Conservation (phyloP, 2,113 vertebrate species). For the Megaleporinus macrocephalus region DNA sequence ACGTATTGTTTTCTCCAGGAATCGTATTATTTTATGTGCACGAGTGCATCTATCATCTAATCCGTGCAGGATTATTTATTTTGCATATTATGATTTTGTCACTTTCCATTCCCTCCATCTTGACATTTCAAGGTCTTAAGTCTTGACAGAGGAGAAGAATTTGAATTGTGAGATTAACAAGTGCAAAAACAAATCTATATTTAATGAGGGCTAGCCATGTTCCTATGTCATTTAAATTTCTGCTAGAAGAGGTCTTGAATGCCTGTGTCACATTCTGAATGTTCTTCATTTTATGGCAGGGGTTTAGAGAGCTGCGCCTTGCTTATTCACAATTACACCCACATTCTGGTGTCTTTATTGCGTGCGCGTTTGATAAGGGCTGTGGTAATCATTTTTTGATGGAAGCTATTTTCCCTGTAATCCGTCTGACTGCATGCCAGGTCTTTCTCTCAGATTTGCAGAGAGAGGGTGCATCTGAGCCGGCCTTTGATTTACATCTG, state of each 20-base stretch:
- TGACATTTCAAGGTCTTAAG: constrained; percentile 38
- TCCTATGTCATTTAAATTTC: constrained; percentile 25
- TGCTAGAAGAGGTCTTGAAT: constrained; percentile 11
- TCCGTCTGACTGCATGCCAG: constrained; percentile 62
- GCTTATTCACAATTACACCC: constrained; percentile 64
- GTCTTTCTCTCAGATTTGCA: constrained; percentile 56
- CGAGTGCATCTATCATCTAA: constrained; percentile 10
- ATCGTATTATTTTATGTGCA: constrained; percentile 25
- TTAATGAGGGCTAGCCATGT: constrained; percentile 41
- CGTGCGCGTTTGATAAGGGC: constrained; percentile 62
- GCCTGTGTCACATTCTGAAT: background rate
- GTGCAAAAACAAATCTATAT: constrained; percentile 46
- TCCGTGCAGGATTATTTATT: constrained; percentile 40
- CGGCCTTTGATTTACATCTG: constrained; percentile 64
- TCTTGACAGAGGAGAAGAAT: constrained; percentile 38
- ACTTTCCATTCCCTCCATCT: constrained; percentile 2
- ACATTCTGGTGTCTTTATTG: constrained; percentile 59
- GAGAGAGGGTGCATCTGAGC: constrained; percentile 43
- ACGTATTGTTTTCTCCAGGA: constrained; percentile 22
- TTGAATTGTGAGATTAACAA: constrained; percentile 49
- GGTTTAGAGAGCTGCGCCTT: constrained; percentile 35
- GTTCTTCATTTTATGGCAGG: constrained; percentile 21
- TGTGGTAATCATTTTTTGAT: constrained; percentile 64
- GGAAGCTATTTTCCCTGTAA: constrained; percentile 65
- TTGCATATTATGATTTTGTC: constrained; percentile 44